Evolutionary conservation across 1,140 invertebrate genomes (phyloP).

Genomic region (Gryllus bimaculatus): DNA sequence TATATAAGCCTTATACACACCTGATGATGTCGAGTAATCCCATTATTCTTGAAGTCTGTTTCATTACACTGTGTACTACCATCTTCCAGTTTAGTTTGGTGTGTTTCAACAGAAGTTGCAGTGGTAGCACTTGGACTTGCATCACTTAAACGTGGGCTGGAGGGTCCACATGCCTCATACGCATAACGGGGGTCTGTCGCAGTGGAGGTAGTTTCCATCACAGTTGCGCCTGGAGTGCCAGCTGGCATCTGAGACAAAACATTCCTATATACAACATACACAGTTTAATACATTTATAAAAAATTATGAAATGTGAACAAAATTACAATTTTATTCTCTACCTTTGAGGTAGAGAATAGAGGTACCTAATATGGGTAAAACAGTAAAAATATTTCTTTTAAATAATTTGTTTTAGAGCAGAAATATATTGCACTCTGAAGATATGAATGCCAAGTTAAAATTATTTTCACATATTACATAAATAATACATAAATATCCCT

Average conservation of each 20-base stretch:
- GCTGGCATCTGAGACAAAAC: slow-evolving; percentile 33
- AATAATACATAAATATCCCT: no score
- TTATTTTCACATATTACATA: no score
- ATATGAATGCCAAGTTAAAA: no score
- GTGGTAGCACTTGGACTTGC: slow-evolving; percentile 1
- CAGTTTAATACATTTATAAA: not conserved
- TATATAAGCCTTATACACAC: no score
- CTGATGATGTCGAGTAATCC: not conserved
- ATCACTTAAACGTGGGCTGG: not conserved
- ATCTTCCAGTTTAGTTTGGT: slow-evolving; percentile 19
- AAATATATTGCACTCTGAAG: no score
- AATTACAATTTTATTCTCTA: no score
- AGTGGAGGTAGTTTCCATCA: slow-evolving; percentile 18
- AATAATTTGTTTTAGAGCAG: no score
- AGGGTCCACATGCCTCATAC: slow-evolving; percentile 17
- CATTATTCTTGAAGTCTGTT: slow-evolving; percentile 21
- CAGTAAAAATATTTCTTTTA: no score
- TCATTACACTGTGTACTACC: slow-evolving; percentile 23
- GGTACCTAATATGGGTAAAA: no score
- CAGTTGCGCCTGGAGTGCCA: slow-evolving; percentile 30
- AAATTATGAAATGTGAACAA: no score
- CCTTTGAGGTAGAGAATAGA: no score
- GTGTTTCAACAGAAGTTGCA: not conserved
- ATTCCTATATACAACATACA: not conserved
- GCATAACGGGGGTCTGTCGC: slow-evolving; percentile 18